Percentiles rank a stretch among this genome's conserved stretches.
These are phyloP conservation scores for Agraylea sexmaculata DNA, from an alignment of 1,140 invertebrate genomes.

Conservation along the genomic window DNA sequence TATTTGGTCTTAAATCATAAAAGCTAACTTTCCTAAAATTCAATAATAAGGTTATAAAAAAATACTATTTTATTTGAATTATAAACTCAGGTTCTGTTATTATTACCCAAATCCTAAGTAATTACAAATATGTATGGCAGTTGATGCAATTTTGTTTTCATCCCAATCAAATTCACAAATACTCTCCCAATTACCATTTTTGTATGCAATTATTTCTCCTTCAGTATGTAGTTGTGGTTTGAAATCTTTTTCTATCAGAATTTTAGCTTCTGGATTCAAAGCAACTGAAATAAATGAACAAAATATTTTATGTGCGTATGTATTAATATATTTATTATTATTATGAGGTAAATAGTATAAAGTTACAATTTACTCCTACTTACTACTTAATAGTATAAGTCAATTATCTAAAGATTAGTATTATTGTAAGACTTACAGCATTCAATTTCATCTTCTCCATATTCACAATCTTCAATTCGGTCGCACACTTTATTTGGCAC, in stretches of 20 bases:
- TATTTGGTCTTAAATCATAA: too few relatives aligned
- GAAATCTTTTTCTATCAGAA: conserved; percentile 45
- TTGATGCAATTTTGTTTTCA: conserved; percentile 25
- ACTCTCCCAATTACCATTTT: conserved; percentile 46
- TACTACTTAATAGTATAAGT: conserved; percentile 2
- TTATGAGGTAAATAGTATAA: too few relatives aligned
- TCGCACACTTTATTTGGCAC: conserved; percentile 48
- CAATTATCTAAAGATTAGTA: conserved; percentile 1
- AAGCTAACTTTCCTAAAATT: too few relatives aligned
- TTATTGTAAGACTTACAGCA: conserved; percentile 44
- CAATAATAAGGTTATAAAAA: conserved; percentile 1
- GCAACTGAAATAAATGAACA: conserved; percentile 40
- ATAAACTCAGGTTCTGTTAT: too few relatives aligned
- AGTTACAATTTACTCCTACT: too few relatives aligned
- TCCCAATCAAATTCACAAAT: conserved; percentile 42
- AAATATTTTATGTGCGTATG: background rate
- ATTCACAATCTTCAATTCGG: conserved; percentile 43
- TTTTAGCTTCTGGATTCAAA: conserved; percentile 46
- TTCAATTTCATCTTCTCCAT: conserved; percentile 59
- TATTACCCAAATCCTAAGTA: conserved; percentile 56
- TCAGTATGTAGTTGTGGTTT: conserved; percentile 42
- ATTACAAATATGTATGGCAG: conserved; percentile 41
- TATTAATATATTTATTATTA: conserved; percentile 12
- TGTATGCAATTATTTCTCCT: conserved; percentile 47
- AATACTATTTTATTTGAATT: conserved; percentile 34